Evolutionary conservation across 2,888 invertebrate species (phyloP).

Genomic region (Metacarcinus magister): DNA sequence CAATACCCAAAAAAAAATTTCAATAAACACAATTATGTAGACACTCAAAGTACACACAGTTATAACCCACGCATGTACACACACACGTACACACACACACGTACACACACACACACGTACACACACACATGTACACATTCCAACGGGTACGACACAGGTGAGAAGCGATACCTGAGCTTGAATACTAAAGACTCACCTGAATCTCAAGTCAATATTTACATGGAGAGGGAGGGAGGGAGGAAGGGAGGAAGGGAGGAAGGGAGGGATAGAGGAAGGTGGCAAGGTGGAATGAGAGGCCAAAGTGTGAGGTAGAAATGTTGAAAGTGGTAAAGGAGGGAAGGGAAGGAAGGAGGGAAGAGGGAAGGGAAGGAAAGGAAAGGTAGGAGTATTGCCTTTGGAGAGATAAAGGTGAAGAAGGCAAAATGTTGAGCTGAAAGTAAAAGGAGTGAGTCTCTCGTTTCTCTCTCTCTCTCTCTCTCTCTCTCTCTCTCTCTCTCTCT

Average conservation of each 20-base stretch:
- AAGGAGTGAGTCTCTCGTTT: neutral
- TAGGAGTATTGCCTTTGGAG: no score
- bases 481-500: constrained; percentile 49
- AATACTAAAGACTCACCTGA: neutral
- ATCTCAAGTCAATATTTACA: neutral
- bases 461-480: neutral
- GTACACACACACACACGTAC: neutral
- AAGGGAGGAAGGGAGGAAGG: neutral
- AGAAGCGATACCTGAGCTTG: neutral
- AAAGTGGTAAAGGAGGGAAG: neutral
- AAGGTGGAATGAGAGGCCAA: no score
- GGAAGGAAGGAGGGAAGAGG: neutral
- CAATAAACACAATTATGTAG: no score
- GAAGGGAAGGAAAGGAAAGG: no score
- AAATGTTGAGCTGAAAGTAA: neutral
- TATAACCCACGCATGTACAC: no score
- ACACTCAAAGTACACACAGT: no score
- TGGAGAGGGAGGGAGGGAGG: neutral
- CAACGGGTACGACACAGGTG: neutral
- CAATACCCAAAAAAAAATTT: no score
- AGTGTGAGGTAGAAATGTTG: no score
- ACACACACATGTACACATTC: neutral
- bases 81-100: neutral
- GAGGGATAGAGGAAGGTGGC: neutral
- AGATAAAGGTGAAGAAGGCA: no score